A percentile compares a stretch with the other conserved stretches of the same genome.
Evolutionary conservation across 2,797 vertebrate genomes (phyloP).

Genomic region (Brotula barbata): DNA sequence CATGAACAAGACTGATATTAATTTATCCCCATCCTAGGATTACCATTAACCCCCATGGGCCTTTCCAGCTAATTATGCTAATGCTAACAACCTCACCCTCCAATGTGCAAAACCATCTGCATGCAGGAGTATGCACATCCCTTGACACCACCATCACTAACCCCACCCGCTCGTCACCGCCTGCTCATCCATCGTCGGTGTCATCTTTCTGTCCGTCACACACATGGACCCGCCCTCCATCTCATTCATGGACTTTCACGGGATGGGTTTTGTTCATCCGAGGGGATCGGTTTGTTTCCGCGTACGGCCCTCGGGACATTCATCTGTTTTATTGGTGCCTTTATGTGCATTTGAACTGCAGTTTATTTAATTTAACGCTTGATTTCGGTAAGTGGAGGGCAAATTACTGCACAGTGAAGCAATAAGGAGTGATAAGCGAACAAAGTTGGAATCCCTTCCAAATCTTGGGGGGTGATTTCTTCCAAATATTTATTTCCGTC

Average conservation of each 20-base stretch:
- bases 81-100: slow-evolving; percentile 40
- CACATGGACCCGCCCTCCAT: slow-evolving; percentile 54
- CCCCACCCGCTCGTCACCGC: slow-evolving; percentile 56
- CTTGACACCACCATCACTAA: slow-evolving; percentile 64
- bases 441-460: slow-evolving; percentile 52
- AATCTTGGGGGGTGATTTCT: slow-evolving; percentile 60
- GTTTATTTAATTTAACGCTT: slow-evolving; percentile 21
- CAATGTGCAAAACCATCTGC: slow-evolving; percentile 41
- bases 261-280: slow-evolving; percentile 6
- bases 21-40: slow-evolving; percentile 19
- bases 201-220: slow-evolving; percentile 54
- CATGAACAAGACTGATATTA: slow-evolving; percentile 35
- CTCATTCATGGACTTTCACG: slow-evolving; percentile 43
- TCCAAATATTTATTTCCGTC: slow-evolving; percentile 56
- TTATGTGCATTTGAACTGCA: slow-evolving; percentile 41
- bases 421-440: slow-evolving; percentile 43
- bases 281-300: background rate
- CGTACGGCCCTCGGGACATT: background rate
- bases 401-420: slow-evolving; percentile 48
- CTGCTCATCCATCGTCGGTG: slow-evolving; percentile 48
- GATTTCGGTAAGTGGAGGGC: background rate
- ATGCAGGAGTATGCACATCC: slow-evolving; percentile 60
- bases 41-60: slow-evolving; percentile 55
- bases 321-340: slow-evolving; percentile 52
- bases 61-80: slow-evolving; percentile 54